Conservation (phyloP, 1,140 invertebrate genomes). For the Formica selysi region DNA sequence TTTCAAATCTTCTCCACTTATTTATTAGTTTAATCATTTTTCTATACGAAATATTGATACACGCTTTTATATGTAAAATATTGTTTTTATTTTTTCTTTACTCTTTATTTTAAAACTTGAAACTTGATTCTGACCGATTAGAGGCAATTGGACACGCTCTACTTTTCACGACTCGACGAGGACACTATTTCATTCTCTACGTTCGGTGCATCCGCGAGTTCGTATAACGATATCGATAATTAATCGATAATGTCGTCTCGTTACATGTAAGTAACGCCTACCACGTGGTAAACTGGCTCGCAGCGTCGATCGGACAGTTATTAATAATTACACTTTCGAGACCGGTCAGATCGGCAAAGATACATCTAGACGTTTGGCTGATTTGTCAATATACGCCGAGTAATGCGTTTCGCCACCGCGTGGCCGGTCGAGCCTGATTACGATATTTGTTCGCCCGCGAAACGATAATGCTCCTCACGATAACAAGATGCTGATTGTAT, state of each 20-base stretch:
- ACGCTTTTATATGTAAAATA: neutral
- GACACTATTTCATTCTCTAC: neutral
- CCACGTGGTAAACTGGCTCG: conserved; percentile 30
- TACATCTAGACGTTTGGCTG: conserved; percentile 57
- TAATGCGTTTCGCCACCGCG: conserved; percentile 50
- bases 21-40: neutral
- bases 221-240: conserved; percentile 70
- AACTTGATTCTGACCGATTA: neutral
- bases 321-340: conserved; percentile 72
- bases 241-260: conserved; percentile 65
- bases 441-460: conserved; percentile 63
- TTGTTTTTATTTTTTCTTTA: neutral
- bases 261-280: conserved; percentile 52
- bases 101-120: neutral
- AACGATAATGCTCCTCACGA: conserved; percentile 39
- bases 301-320: conserved; percentile 52
- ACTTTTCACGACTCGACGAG: neutral
- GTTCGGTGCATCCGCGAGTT: conserved; percentile 9
- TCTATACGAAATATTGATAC: neutral
- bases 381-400: conserved; percentile 56
- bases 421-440: conserved; percentile 40
- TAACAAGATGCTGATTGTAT: conserved; percentile 60
- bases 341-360: conserved; percentile 47
- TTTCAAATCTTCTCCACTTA: too few species aligned
- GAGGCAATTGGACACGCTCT: neutral